A percentile compares a stretch with the other conserved stretches of the same genome.
Evolutionary conservation across 2,797 vertebrate species (phyloP).

Genomic region (Phalanger gymnotis): DNA sequence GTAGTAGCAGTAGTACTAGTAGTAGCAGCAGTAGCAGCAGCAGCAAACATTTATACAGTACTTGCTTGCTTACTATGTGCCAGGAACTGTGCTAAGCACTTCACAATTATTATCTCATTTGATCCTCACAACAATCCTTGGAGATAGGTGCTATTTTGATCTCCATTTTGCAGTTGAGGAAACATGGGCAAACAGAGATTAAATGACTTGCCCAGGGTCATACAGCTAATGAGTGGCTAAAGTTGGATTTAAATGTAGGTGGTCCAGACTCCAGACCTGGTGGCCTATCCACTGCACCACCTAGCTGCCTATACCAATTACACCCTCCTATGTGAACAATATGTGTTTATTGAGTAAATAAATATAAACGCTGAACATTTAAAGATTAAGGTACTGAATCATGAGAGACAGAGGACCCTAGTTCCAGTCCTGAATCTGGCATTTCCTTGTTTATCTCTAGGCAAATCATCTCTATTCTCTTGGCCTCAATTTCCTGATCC

Average conservation of each 20-base stretch:
- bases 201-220: background rate
- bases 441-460: background rate
- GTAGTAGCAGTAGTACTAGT: no score
- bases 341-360: background rate
- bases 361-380: background rate
- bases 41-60: background rate
- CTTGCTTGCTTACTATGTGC: background rate
- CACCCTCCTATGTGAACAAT: background rate
- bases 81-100: background rate
- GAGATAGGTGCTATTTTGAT: background rate
- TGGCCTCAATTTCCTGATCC: slow-evolving; percentile 17
- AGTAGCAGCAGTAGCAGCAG: background rate
- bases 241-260: background rate
- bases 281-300: no score
- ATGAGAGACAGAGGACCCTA: background rate
- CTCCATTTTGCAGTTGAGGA: background rate
- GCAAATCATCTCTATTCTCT: background rate
- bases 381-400: background rate
- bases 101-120: background rate
- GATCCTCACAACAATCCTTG: background rate
- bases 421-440: background rate
- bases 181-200: background rate
- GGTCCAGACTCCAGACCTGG: background rate
- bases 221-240: background rate
- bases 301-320: background rate